Evolutionary conservation across 2,888 invertebrate species (phyloP).

Genomic region (Luperina nickerlii): DNA sequence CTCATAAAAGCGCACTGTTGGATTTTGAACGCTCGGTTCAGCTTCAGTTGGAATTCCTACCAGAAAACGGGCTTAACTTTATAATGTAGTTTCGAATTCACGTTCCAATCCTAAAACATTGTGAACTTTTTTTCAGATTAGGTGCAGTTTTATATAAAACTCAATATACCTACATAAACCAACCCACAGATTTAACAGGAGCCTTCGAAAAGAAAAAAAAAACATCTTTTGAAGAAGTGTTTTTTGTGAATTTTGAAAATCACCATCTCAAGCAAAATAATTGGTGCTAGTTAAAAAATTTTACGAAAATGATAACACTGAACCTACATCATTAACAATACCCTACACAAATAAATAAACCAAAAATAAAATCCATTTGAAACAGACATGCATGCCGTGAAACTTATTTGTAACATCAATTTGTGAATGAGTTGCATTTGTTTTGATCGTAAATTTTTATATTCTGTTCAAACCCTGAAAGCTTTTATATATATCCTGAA

Average conservation of each 20-base stretch:
- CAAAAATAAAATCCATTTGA: constrained; percentile 66
- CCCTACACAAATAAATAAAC: constrained; percentile 49
- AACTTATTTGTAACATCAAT: constrained; percentile 65
- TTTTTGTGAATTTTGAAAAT: not conserved
- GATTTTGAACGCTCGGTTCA: not conserved
- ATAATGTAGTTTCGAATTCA: not conserved
- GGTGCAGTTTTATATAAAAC: not conserved
- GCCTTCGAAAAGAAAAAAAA: too few species aligned
- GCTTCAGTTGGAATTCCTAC: not conserved
- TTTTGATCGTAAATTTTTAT: constrained; percentile 66
- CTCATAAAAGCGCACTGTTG: not conserved
- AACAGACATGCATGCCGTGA: constrained; percentile 41
- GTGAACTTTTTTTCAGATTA: not conserved
- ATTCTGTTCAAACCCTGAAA: constrained; percentile 62
- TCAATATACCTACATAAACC: not conserved
- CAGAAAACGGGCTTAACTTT: not conserved
- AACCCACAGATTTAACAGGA: not conserved
- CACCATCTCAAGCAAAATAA: not conserved
- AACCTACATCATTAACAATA: constrained; percentile 37
- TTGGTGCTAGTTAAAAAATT: not conserved
- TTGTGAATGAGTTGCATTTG: constrained; percentile 66
- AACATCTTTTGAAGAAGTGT: not conserved
- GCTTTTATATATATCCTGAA: constrained; percentile 61
- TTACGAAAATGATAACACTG: not conserved
- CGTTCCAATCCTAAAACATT: not conserved